phyloP scores from a whole-genome alignment of 1,140 invertebrate species.

The Microplitis demolitor region DNA sequence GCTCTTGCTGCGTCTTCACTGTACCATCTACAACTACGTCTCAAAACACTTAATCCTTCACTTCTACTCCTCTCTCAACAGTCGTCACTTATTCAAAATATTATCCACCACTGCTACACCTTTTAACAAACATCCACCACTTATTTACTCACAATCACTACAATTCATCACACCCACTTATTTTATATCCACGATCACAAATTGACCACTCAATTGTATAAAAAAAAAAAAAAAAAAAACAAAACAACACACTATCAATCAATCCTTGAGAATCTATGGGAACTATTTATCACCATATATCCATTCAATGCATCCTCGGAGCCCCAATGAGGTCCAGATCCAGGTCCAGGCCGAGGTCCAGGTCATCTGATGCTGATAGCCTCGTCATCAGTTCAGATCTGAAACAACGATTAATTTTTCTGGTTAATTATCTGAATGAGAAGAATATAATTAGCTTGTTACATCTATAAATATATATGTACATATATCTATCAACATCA shows the following conservation, averaged over 20 bases:
- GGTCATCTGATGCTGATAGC: background rate
- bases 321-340: background rate
- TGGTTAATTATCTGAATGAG: background rate
- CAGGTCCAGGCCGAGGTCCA: background rate
- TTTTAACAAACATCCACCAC: slow-evolving; percentile 5
- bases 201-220: no score
- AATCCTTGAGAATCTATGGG: background rate
- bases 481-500: no score
- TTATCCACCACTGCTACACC: background rate
- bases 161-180: background rate
- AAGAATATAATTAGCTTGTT: no score
- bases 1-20: slow-evolving; percentile 3
- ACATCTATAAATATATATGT: no score
- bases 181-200: background rate
- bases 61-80: background rate
- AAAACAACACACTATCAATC: background rate
- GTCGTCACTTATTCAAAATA: background rate
- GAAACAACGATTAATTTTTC: slow-evolving; percentile 9
- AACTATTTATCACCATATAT: no score
- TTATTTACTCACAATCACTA: background rate
- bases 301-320: background rate
- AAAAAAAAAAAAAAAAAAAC: no score
- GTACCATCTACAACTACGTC: background rate
- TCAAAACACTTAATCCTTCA: background rate
- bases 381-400: slow-evolving; percentile 14